Evolutionary conservation across 2,888 invertebrate species (phyloP).

Genomic region (Megamerina dolium): DNA sequence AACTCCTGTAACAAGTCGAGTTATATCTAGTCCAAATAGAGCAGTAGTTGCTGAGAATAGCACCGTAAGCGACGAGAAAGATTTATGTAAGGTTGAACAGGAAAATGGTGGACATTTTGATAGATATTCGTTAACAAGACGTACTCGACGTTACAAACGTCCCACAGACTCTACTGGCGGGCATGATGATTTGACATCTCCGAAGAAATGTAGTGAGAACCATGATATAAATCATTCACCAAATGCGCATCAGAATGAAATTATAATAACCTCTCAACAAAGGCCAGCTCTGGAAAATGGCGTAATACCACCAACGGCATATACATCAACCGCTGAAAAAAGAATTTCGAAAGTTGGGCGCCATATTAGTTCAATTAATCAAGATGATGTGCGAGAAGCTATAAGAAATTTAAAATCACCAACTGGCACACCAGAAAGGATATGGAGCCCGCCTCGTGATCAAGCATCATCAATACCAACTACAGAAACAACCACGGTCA

Average conservation of each 20-base stretch:
- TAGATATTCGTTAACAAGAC: constrained; percentile 71
- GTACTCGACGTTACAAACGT: constrained; percentile 74
- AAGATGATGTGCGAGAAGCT: constrained; percentile 64
- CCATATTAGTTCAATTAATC: constrained; percentile 64
- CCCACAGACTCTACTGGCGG: constrained; percentile 56
- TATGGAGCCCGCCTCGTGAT: constrained; percentile 54
- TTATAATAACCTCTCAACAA: constrained; percentile 9
- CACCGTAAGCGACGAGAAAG: background rate
- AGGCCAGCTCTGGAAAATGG: constrained; percentile 4
- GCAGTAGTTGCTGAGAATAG: constrained; percentile 32
- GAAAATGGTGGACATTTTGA: constrained; percentile 70
- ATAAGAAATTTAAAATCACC: constrained; percentile 61
- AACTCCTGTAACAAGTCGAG: constrained; percentile 71
- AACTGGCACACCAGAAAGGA: constrained; percentile 56
- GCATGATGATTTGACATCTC: constrained; percentile 53
- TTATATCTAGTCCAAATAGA: constrained; percentile 32
- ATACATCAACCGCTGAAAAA: constrained; percentile 34
- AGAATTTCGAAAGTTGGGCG: constrained; percentile 52
- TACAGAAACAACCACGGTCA: constrained; percentile 9
- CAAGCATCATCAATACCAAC: constrained; percentile 20
- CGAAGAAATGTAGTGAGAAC: constrained; percentile 37
- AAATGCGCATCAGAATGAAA: constrained; percentile 23
- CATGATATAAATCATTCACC: constrained; percentile 28
- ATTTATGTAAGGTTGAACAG: constrained; percentile 19
- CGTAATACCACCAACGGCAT: constrained; percentile 39